Conservation (phyloP, 2,797 vertebrate species). For the Intellagama lesueurii region DNA sequence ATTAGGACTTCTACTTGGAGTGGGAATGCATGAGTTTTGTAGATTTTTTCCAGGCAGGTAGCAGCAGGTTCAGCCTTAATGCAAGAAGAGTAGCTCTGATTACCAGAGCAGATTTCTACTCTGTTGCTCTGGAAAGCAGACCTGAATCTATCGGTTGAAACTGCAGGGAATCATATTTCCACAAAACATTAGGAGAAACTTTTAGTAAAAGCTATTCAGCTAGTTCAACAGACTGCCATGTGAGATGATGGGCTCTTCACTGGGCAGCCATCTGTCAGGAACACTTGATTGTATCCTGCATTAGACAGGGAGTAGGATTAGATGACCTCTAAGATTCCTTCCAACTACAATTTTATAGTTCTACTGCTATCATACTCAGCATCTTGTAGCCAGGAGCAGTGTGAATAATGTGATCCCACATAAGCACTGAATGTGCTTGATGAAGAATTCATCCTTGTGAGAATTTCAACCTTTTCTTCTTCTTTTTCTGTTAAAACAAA, state of each 20-base stretch:
- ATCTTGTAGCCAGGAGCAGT: background rate
- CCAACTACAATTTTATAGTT: background rate
- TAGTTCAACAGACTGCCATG: background rate
- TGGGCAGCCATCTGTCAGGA: background rate
- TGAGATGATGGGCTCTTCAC: too few relatives aligned
- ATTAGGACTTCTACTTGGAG: constrained; percentile 1
- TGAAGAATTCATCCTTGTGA: background rate
- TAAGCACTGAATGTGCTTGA: background rate
- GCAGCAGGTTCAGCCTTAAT: background rate
- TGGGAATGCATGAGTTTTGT: background rate
- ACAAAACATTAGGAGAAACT: background rate
- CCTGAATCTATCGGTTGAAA: background rate
- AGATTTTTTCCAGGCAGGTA: constrained; percentile 15
- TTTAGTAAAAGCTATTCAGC: background rate
- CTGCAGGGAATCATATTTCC: background rate
- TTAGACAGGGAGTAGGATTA: too few relatives aligned
- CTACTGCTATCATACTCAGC: background rate
- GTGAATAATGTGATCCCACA: background rate
- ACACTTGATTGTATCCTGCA: background rate
- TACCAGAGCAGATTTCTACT: background rate
- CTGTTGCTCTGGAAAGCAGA: background rate
- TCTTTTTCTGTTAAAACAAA: background rate
- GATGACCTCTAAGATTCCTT: background rate
- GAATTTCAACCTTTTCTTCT: background rate
- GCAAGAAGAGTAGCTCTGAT: background rate